Percentiles rank a stretch among this genome's conserved stretches.
phyloP scores from a whole-genome alignment of 2,888 invertebrate genomes.

The Gibbula magus region DNA sequence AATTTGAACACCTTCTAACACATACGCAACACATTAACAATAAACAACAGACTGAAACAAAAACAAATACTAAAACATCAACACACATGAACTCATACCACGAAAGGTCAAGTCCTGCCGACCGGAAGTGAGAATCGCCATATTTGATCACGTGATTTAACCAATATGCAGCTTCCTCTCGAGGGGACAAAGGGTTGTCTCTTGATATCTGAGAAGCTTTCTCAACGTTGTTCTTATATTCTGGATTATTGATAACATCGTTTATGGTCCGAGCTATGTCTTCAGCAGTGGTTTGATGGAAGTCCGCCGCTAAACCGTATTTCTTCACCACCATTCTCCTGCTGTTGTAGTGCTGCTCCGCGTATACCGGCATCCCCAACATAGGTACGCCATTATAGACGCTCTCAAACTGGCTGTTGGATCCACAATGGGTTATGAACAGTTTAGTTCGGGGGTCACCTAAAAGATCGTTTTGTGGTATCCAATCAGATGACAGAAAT shows the following conservation, averaged over 20 bases:
- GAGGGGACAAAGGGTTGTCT: not conserved
- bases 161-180: conserved; percentile 12
- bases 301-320: not conserved
- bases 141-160: conserved; percentile 16
- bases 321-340: not conserved
- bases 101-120: conserved; percentile 6
- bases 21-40: too few species aligned
- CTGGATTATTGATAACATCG: not conserved
- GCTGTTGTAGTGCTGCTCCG: conserved; percentile 11
- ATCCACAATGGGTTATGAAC: conserved; percentile 6
- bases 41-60: too few species aligned
- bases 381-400: not conserved
- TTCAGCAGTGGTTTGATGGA: not conserved
- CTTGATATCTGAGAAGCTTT: not conserved
- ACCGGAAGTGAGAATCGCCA: conserved; percentile 12
- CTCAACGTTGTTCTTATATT: not conserved
- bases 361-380: conserved; percentile 9
- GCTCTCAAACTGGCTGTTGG: conserved; percentile 2
- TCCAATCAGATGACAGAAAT: not conserved
- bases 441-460: not conserved
- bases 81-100: conserved; percentile 15
- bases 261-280: not conserved
- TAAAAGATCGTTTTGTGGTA: conserved; percentile 16
- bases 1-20: too few species aligned
- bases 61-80: not conserved